phyloP scores from a whole-genome alignment of 2,888 invertebrate species.

The Zygogramma bicolorata region DNA sequence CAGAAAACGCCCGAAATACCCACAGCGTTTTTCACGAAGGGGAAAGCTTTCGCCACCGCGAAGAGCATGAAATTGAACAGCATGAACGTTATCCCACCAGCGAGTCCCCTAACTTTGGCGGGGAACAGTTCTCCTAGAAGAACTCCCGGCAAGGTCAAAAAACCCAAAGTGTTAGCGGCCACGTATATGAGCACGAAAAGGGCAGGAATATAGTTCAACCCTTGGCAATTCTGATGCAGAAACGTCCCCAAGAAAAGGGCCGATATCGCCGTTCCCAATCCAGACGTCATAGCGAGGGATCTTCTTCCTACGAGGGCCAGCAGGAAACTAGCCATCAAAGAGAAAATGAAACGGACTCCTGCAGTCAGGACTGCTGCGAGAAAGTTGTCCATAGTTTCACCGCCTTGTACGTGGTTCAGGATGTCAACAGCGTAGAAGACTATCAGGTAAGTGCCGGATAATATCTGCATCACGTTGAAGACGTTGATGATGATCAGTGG shows the following conservation, averaged over 20 bases:
- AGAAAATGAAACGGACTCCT: slow-evolving; percentile 74
- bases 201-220: slow-evolving; percentile 64
- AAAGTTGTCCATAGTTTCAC: slow-evolving; percentile 66
- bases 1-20: slow-evolving; percentile 79
- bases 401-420: slow-evolving; percentile 70
- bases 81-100: slow-evolving; percentile 81
- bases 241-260: slow-evolving; percentile 73
- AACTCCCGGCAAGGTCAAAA: slow-evolving; percentile 81
- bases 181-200: slow-evolving; percentile 76
- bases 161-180: slow-evolving; percentile 79
- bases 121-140: slow-evolving; percentile 83
- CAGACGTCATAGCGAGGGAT: slow-evolving; percentile 75
- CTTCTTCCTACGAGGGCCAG: slow-evolving; percentile 76
- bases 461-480: slow-evolving; percentile 79
- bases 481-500: slow-evolving; percentile 80
- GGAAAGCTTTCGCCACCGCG: slow-evolving; percentile 78
- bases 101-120: slow-evolving; percentile 78
- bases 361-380: slow-evolving; percentile 79
- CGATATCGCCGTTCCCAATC: slow-evolving; percentile 75
- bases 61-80: slow-evolving; percentile 78
- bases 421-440: slow-evolving; percentile 86
- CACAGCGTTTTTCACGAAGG: slow-evolving; percentile 70
- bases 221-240: slow-evolving; percentile 63
- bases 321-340: slow-evolving; percentile 75
- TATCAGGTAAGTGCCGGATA: slow-evolving; percentile 82